These are phyloP conservation scores for Thalassarche chlororhynchos DNA, from an alignment of 2,113 vertebrate species.

Conservation along the genomic window DNA sequence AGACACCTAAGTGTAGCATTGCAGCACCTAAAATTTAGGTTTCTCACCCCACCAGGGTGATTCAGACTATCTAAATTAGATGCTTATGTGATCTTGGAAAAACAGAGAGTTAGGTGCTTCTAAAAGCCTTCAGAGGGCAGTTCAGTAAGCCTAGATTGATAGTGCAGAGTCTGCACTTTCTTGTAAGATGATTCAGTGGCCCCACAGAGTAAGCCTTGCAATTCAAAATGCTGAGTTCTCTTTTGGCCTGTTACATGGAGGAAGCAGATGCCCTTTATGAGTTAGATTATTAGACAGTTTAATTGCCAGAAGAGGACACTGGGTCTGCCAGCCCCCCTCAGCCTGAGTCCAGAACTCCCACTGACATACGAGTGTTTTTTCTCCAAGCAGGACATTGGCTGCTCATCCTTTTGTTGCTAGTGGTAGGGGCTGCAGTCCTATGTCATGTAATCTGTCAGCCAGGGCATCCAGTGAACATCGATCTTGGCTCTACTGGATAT, in stretches of 20 bases:
- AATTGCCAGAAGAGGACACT: neutral
- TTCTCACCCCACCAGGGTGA: neutral
- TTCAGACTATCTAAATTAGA: slow-evolving; percentile 3
- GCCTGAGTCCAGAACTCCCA: neutral
- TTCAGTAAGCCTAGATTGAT: neutral
- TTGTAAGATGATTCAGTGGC: neutral
- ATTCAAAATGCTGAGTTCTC: neutral
- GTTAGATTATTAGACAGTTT: neutral
- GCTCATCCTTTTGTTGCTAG: neutral
- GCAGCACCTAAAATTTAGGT: slow-evolving; percentile 16
- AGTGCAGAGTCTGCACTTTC: neutral
- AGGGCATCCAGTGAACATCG: neutral
- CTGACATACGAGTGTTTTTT: accelerated
- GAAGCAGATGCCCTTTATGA: neutral
- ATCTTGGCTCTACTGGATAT: neutral
- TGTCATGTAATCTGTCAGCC: neutral
- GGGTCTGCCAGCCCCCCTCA: neutral
- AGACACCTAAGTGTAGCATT: neutral
- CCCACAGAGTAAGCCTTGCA: neutral
- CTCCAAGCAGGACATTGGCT: neutral
- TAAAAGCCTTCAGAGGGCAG: neutral
- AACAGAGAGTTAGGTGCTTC: neutral
- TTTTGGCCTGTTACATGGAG: neutral
- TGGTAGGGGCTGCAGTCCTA: neutral
- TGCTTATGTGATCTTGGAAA: neutral